Base-by-base conservation (phyloP, 1,140 invertebrate species). In the Phocides pigmalion region DNA sequence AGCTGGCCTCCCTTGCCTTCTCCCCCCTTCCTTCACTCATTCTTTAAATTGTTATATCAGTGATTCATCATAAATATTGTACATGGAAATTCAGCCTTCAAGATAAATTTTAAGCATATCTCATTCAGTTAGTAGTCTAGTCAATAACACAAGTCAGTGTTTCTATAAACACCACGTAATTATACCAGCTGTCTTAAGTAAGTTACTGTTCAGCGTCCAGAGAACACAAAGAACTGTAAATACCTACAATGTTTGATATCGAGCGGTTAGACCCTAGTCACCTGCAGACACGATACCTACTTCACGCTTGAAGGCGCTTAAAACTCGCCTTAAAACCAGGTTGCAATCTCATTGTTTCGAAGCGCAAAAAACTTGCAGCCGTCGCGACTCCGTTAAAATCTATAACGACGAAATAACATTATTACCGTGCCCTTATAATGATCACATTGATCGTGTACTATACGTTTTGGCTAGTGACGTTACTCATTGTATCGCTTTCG, bases 281-380 rank as follows among this genome's bases (percentile, higher is more conserved):
- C 69, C 69, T 71, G 61, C 49, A 68, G 64, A 68, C 62, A 44
- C 42, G 67, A 68, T 63, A 64, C 11, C 20, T 25, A 25, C 54
- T 72, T 70, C 71, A 76, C 74, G 74, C 61, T 74, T 64, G 51
- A 61, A 39, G 50, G 64, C 67, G 42, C 37, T 32, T 28, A 25
- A 28, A 39, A 39, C 16, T 66, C 49, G 59, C 66, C 50, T 68
- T 61, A 54, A 64, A 66, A 68, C 14, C 39, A 56, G 58, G 41
- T 46, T 58, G 64, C 64, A 17, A 58, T 62, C 46, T 50, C 62
- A 65, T 47, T 51, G 19, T 19, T 47, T 61, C 59, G 44, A 15
- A 25, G 22, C 54, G 51, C 61, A 68, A 72, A 67, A 71, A 68
- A 51, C 20, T 28, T 14, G 44, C 46, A 22, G 28, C 37, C 37